Evolutionary conservation across 2,113 vertebrate species (phyloP).

Genomic region (Natator depressus): DNA sequence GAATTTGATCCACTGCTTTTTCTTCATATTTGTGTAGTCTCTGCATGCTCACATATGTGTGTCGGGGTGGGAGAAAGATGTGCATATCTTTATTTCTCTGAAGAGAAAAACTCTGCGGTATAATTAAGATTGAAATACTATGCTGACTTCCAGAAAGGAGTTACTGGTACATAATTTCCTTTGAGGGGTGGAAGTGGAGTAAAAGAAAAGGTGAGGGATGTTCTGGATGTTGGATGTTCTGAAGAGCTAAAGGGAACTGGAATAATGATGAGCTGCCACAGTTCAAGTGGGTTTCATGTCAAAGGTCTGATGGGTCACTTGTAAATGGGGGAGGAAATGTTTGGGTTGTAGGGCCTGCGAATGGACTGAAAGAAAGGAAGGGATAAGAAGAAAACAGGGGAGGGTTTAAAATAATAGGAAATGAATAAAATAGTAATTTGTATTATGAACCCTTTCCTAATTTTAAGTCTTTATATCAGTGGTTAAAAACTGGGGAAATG

Average conservation of each 20-base stretch:
- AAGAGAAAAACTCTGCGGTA: background rate
- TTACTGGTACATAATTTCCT: background rate
- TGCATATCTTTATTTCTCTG: background rate
- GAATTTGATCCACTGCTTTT: background rate
- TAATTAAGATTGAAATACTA: background rate
- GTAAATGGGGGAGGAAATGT: no score
- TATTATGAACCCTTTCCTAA: background rate
- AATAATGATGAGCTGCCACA: background rate
- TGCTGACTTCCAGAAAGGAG: background rate
- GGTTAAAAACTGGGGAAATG: background rate
- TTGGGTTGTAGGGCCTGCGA: background rate
- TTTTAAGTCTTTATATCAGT: background rate
- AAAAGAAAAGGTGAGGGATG: background rate
- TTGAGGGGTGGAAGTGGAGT: background rate
- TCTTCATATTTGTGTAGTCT: background rate
- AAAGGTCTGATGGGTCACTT: background rate
- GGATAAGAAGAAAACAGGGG: background rate
- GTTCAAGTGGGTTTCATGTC: background rate
- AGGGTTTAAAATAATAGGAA: background rate
- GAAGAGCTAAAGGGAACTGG: background rate
- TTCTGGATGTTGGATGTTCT: background rate
- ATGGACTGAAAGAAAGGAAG: background rate
- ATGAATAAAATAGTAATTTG: background rate
- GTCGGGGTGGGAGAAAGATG: background rate
- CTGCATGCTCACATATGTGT: rapidly evolving